Conservation (phyloP, 2,888 invertebrate species). For the Tenodera sinensis region DNA sequence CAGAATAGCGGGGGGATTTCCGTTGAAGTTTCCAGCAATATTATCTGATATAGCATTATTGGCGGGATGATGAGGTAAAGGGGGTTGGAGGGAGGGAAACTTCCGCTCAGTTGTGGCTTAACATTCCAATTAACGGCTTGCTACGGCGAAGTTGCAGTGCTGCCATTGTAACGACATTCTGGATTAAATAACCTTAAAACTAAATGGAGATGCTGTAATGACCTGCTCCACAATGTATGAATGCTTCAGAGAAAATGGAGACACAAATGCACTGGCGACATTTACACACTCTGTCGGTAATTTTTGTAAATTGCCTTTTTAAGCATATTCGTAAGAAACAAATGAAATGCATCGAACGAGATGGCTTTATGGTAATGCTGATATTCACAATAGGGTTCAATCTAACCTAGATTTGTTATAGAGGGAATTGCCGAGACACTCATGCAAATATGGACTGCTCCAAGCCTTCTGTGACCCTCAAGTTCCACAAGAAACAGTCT, state of each 20-base stretch:
- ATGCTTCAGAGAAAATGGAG: background rate
- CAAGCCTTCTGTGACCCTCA: no score
- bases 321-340: no score
- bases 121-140: background rate
- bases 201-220: background rate
- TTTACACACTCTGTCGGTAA: background rate
- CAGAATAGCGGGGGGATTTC: background rate
- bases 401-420: no score
- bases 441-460: no score
- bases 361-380: no score
- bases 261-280: background rate
- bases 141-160: background rate
- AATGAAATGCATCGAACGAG: no score
- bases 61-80: background rate
- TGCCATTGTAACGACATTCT: background rate
- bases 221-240: background rate
- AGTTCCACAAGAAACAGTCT: no score
- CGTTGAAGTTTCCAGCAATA: background rate
- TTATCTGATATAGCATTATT: background rate
- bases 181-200: background rate
- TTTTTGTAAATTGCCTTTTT: background rate
- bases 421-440: no score
- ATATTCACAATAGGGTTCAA: no score
- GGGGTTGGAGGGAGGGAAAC: background rate
- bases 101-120: background rate